phyloP scores from a whole-genome alignment of 1,140 invertebrate genomes.

The Bombus ignitus region DNA sequence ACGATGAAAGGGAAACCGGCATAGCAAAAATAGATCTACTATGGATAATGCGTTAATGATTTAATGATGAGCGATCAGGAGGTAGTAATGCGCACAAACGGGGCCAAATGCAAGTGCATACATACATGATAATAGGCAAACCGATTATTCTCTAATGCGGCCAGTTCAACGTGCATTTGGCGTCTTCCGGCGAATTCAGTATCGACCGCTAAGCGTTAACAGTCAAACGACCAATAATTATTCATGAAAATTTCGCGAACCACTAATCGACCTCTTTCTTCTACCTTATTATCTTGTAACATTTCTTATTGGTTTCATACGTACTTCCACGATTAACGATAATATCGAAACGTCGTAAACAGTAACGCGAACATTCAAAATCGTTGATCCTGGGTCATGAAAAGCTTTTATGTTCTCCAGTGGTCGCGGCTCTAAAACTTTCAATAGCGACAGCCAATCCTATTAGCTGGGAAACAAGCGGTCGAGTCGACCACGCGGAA shows the following conservation, averaged over 20 bases:
- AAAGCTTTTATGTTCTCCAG: neutral
- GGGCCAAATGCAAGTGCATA: slow-evolving; percentile 25
- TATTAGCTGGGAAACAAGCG: slow-evolving; percentile 23
- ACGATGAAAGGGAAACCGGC: neutral
- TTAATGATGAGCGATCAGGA: slow-evolving; percentile 60
- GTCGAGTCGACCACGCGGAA: slow-evolving; percentile 2
- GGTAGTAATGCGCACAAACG: slow-evolving; percentile 20
- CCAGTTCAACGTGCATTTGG: slow-evolving; percentile 53
- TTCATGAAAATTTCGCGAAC: neutral
- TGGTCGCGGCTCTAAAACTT: slow-evolving; percentile 11
- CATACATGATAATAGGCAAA: slow-evolving; percentile 62
- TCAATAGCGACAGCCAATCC: slow-evolving; percentile 17
- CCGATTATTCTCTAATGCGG: slow-evolving; percentile 72
- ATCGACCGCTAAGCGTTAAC: neutral
- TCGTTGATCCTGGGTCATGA: neutral
- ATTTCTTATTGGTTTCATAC: too few species aligned
- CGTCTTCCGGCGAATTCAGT: slow-evolving; percentile 26
- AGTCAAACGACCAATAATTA: neutral
- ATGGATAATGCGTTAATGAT: slow-evolving; percentile 70
- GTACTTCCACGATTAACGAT: neutral
- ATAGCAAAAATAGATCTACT: slow-evolving; percentile 43
- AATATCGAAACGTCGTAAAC: neutral
- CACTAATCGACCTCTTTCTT: neutral
- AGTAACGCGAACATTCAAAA: neutral
- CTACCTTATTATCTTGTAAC: too few species aligned